phyloP scores from a whole-genome alignment of 1,140 invertebrate species.

The Dufourea novaeangliae region DNA sequence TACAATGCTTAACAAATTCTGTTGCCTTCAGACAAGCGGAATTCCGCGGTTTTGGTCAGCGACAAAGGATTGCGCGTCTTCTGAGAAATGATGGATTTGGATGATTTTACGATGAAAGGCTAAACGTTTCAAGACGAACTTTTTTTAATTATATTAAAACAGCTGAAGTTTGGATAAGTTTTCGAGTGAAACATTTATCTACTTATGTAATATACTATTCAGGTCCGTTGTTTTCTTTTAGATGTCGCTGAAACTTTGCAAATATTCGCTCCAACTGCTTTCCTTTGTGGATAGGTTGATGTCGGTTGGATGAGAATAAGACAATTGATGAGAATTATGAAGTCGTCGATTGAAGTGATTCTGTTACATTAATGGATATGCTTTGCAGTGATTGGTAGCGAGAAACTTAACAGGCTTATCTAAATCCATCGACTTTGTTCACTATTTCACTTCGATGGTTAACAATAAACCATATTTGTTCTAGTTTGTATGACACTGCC shows the following conservation, averaged over 20 bases:
- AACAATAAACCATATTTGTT: too few species aligned
- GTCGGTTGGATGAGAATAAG: not conserved
- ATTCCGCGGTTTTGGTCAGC: not conserved
- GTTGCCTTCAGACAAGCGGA: not conserved
- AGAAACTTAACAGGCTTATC: too few species aligned
- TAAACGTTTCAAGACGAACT: constrained; percentile 24
- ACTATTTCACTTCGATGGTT: too few species aligned
- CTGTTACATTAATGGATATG: constrained; percentile 20
- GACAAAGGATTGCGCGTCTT: not conserved
- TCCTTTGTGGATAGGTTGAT: not conserved
- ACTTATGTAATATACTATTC: constrained; percentile 4
- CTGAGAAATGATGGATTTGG: not conserved
- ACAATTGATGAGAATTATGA: constrained; percentile 7
- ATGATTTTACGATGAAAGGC: not conserved
- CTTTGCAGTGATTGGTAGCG: constrained; percentile 11
- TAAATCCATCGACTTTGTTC: too few species aligned
- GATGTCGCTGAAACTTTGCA: not conserved
- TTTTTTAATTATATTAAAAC: constrained; percentile 13
- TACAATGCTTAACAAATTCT: constrained; percentile 38
- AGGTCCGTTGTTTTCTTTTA: not conserved
- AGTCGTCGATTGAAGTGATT: constrained; percentile 33
- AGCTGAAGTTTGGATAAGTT: constrained; percentile 8
- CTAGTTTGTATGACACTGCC: too few species aligned
- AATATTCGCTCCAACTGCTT: not conserved
- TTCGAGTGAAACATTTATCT: constrained; percentile 21